Evolutionary conservation across 2,113 vertebrate species (phyloP).

Genomic region (Galemys pyrenaicus): DNA sequence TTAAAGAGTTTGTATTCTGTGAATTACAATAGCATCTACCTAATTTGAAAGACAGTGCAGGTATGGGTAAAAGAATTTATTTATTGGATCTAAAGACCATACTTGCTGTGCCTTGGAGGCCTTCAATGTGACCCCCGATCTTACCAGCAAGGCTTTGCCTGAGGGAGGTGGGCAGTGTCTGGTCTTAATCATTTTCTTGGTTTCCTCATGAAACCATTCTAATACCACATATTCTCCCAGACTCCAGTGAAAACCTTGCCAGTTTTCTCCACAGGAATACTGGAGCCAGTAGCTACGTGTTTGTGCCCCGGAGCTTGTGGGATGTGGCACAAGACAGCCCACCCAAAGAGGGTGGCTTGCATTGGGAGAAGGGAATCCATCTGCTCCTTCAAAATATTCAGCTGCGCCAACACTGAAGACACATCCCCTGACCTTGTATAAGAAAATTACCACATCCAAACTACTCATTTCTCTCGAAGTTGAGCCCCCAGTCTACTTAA

Average conservation of each 20-base stretch:
- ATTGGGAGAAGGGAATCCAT: neutral
- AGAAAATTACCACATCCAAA: neutral
- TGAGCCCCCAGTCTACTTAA: neutral
- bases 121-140: too few species aligned
- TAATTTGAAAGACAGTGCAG: neutral
- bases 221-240: neutral
- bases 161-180: neutral
- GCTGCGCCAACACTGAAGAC: neutral
- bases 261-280: neutral
- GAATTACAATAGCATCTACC: neutral
- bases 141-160: neutral
- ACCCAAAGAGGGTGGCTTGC: too few species aligned
- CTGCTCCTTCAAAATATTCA: neutral
- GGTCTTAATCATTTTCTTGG: neutral
- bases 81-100: neutral
- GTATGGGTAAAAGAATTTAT: too few species aligned
- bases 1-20: neutral
- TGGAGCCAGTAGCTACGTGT: neutral
- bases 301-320: too few species aligned
- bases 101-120: neutral
- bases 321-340: rapidly evolving
- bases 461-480: neutral
- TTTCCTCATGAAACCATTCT: neutral
- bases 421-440: too few species aligned
- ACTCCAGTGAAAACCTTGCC: neutral